A percentile compares a stretch with the other conserved stretches of the same genome.
phyloP scores from a whole-genome alignment of 1,140 invertebrate genomes.

The Arion vulgaris region DNA sequence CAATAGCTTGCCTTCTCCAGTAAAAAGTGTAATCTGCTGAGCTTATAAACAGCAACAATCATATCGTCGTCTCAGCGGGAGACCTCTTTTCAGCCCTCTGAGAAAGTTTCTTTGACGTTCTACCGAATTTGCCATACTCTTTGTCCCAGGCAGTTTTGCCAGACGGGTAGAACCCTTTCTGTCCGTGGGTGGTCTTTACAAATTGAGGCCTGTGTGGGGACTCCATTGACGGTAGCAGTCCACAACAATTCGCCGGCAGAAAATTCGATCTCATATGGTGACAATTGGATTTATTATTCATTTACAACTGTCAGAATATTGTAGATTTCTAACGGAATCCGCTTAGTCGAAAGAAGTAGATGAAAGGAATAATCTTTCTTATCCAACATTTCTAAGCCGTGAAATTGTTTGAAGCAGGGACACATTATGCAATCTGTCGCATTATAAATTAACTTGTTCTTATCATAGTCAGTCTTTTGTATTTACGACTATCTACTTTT shows the following conservation, averaged over 20 bases:
- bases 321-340: too few relatives aligned
- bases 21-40: background rate
- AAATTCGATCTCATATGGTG: background rate
- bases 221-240: background rate
- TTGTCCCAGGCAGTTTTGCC: conserved; percentile 4
- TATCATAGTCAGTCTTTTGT: too few relatives aligned
- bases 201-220: background rate
- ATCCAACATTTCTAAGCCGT: too few relatives aligned
- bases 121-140: background rate
- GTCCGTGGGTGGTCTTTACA: background rate
- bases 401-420: too few relatives aligned
- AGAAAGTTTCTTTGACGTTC: background rate
- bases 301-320: background rate
- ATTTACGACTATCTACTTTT: too few relatives aligned
- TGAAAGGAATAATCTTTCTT: background rate
- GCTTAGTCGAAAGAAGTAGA: background rate
- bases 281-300: conserved; percentile 12
- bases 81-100: background rate
- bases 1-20: background rate
- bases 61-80: background rate
- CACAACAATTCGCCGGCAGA: background rate
- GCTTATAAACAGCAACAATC: background rate
- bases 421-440: too few relatives aligned
- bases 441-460: too few relatives aligned
- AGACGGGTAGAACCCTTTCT: background rate